These are phyloP conservation scores for Thryonomys swinderianus DNA, from an alignment of 2,113 vertebrate genomes.

Conservation along the genomic window DNA sequence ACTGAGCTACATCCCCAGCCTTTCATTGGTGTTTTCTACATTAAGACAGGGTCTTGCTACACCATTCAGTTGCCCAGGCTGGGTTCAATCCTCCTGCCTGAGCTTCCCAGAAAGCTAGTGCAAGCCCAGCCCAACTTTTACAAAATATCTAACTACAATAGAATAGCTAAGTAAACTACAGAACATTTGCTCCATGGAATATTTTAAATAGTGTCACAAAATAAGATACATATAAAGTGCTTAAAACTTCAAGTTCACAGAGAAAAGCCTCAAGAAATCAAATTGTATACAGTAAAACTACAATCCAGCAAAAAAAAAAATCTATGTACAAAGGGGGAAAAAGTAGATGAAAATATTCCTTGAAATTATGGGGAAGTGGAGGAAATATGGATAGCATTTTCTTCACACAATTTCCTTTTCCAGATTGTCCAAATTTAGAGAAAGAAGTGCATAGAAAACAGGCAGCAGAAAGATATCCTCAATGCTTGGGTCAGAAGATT, in stretches of 20 bases:
- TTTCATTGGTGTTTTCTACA: neutral
- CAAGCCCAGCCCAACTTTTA: neutral
- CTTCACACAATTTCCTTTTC: slow-evolving; percentile 20
- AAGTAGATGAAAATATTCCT: neutral
- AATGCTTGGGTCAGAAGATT: neutral
- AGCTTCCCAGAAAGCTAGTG: neutral
- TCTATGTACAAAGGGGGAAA: neutral
- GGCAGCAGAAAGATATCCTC: neutral
- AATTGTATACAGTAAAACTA: slow-evolving; percentile 29
- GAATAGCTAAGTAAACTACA: neutral
- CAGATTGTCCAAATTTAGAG: neutral
- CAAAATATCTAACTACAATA: slow-evolving; percentile 6
- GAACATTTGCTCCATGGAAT: slow-evolving; percentile 10
- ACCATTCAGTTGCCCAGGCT: neutral
- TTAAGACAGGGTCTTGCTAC: neutral
- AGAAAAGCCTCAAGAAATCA: slow-evolving; percentile 31
- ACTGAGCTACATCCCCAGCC: neutral
- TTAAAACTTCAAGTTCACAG: slow-evolving; percentile 19
- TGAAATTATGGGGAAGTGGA: neutral
- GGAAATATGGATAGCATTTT: neutral
- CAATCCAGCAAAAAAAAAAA: neutral
- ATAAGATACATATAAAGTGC: neutral
- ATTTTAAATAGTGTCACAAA: slow-evolving; percentile 3
- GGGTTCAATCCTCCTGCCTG: neutral
- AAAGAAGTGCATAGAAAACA: slow-evolving; percentile 14